phyloP scores from a whole-genome alignment of 2,113 vertebrate genomes.

The Antechinus flavipes region DNA sequence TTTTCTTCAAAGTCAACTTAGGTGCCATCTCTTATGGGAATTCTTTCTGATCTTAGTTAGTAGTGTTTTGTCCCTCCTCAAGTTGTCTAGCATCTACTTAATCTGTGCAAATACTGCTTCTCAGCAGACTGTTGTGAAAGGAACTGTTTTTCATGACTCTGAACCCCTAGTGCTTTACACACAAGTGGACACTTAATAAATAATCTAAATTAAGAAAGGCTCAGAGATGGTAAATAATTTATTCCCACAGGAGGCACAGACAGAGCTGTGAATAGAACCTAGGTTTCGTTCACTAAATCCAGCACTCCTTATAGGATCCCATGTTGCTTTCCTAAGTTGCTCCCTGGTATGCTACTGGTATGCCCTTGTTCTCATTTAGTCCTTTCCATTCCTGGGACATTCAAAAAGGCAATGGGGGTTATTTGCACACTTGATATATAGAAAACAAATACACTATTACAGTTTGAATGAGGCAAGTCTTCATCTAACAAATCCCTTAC shows the following conservation, averaged over 20 bases:
- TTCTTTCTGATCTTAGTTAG: neutral
- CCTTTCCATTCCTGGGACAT: conserved; percentile 61
- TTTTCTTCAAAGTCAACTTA: neutral
- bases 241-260: neutral
- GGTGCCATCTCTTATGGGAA: neutral
- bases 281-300: neutral
- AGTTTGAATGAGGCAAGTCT: conserved; percentile 35
- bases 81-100: neutral
- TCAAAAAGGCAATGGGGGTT: conserved; percentile 58
- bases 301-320: neutral
- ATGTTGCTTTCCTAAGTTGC: conserved; percentile 8
- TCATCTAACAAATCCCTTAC: neutral
- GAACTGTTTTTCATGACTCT: neutral
- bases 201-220: neutral
- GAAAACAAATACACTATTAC: conserved; percentile 48
- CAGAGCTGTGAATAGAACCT: neutral
- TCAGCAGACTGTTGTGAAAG: neutral
- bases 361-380: conserved; percentile 30
- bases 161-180: neutral
- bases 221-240: neutral
- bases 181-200: neutral
- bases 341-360: neutral
- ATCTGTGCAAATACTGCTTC: neutral
- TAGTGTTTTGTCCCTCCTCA: neutral
- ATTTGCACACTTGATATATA: conserved; percentile 53